Conservation (phyloP, 1,140 invertebrate species). For the Rhyacophila brunnea region DNA sequence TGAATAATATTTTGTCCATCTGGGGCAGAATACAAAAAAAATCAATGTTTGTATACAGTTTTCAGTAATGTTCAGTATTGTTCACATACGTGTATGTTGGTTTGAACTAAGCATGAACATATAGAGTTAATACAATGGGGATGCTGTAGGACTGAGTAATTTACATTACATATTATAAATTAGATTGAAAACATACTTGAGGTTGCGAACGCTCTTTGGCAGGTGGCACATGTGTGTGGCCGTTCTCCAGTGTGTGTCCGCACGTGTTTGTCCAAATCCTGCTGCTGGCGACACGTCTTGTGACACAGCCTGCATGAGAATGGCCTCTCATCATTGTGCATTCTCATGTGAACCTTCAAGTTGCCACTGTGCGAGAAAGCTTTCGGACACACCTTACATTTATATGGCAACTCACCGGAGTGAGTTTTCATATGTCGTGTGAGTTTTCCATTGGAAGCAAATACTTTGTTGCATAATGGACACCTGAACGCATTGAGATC, state of each 20-base stretch:
- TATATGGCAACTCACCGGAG: constrained; percentile 68
- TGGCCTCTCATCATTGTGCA: constrained; percentile 71
- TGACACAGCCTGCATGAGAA: constrained; percentile 62
- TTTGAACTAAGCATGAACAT: no score
- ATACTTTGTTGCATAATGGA: constrained; percentile 58
- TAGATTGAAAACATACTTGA: constrained; percentile 43
- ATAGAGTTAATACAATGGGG: no score
- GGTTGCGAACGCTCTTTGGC: constrained; percentile 59
- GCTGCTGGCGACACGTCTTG: constrained; percentile 51
- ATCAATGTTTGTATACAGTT: no score
- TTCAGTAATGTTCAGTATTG: no score
- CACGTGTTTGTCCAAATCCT: constrained; percentile 55
- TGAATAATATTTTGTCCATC: no score
- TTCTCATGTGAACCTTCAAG: constrained; percentile 54
- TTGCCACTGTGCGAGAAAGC: constrained; percentile 67
- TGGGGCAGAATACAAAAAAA: no score
- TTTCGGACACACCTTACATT: constrained; percentile 67
- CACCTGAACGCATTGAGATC: constrained; percentile 38
- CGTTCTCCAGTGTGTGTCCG: constrained; percentile 60
- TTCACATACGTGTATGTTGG: no score
- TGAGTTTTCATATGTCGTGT: constrained; percentile 62
- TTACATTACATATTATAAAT: no score
- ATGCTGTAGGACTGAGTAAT: no score
- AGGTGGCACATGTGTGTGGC: constrained; percentile 56
- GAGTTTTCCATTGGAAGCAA: constrained; percentile 56